Evolutionary conservation across 2,888 invertebrate genomes (phyloP).

Genomic region (Buathra laborator): DNA sequence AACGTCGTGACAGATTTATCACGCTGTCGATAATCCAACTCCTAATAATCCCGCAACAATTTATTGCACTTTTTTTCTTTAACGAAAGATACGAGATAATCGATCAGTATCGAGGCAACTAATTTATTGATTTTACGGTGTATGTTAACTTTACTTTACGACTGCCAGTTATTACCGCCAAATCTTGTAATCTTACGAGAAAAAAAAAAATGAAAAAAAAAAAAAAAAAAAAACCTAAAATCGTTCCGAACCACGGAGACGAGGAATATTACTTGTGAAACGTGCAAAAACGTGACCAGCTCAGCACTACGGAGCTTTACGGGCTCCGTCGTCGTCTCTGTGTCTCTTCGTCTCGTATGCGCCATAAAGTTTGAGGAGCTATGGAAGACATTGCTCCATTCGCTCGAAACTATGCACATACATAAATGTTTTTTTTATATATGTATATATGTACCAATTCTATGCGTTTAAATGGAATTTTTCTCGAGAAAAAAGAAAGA

Average conservation of each 20-base stretch:
- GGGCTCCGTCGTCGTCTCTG: conserved; percentile 12
- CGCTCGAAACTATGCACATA: conserved; percentile 8
- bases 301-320: conserved; percentile 11
- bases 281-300: conserved; percentile 37
- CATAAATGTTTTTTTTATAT: not conserved
- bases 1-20: conserved; percentile 6
- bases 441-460: not conserved
- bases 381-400: conserved; percentile 34
- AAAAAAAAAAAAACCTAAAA: not conserved
- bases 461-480: conserved; percentile 3
- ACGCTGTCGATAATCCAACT: conserved; percentile 15
- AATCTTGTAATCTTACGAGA: not conserved
- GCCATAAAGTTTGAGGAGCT: conserved; percentile 20
- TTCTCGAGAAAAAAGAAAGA: not conserved
- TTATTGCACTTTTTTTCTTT: not conserved
- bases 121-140: not conserved
- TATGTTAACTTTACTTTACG: not conserved
- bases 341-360: conserved; percentile 21
- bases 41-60: not conserved
- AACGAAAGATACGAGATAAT: not conserved
- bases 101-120: not conserved
- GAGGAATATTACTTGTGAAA: conserved; percentile 1
- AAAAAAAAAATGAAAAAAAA: not conserved
- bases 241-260: not conserved
- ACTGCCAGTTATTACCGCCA: not conserved